Base-by-base conservation (phyloP, 2,797 vertebrate genomes). In the Crax fasciolata region DNA sequence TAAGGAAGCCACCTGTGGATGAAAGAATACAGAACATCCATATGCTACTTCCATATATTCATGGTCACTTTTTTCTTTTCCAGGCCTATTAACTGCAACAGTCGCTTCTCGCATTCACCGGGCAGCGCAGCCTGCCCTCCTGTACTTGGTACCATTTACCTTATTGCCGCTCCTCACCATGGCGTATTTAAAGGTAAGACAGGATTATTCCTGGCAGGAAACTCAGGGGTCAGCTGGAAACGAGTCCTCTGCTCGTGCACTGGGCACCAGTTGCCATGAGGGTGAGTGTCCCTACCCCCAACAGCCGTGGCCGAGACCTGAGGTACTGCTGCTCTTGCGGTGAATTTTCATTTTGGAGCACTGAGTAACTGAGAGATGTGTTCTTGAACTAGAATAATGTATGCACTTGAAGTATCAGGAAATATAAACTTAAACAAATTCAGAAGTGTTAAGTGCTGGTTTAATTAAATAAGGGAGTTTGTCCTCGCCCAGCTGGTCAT, bases 71-170 rank as follows among this genome's bases (percentile, higher is more conserved):
- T 10, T 57, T 90, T 62, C 82, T 79, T 72, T 90, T 51, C 10
- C 79, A 98, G 99, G 99, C 97, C 98, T 99, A 91, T 98, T 99
- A 98, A 99, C 99, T 8, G 99, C 99, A 44, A 99, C 99, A 6
- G 99, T 99, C 97, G 99, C 99, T 9, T 99, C 99, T 93, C 98
- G 99, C 90, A 99, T 99, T 91, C 99, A 99, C 97, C 99, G 99
- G 68, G 99, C 99, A 27, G 99, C 99, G 91, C 99, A 99, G 97
- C 99, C 99, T 0, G 99, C 99, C 85, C 98, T 99, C 52, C 99
- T 99, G 90, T 99, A 99, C 97, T 98, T 99, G 98, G 99, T 99
- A 96, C 99, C 99, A 20, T 99, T 99, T 96, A 99, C 99, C 98
- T 98, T 99, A 97, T 98, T 99, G 99, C 99, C 99, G 80, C 99